These are phyloP conservation scores for Harpagoxenus sublaevis DNA, from an alignment of 2,888 invertebrate species.

Conservation along the genomic window DNA sequence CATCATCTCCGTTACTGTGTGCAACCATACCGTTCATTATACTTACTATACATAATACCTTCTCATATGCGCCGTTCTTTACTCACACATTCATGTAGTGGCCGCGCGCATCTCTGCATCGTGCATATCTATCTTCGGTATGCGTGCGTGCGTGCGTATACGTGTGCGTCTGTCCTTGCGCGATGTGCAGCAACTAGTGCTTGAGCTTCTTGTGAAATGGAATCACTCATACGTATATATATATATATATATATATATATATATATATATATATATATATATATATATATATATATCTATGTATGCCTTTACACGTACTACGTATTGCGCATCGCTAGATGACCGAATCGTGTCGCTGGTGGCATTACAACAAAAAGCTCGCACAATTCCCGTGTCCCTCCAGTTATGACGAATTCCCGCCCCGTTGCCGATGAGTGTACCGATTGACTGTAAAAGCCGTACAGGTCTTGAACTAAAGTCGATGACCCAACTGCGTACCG, in stretches of 20 bases:
- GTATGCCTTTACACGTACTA: constrained; percentile 36
- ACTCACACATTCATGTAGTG: constrained; percentile 73
- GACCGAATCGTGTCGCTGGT: constrained; percentile 62
- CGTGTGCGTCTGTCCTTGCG: constrained; percentile 55
- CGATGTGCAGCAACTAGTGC: constrained; percentile 74
- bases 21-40: constrained; percentile 57
- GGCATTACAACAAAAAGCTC: constrained; percentile 57
- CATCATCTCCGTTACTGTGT: constrained; percentile 61
- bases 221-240: constrained; percentile 5
- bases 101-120: constrained; percentile 74
- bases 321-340: constrained; percentile 65
- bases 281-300: not conserved
- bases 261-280: too few relatives aligned
- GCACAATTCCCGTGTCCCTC: constrained; percentile 24
- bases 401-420: constrained; percentile 33
- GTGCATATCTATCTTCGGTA: constrained; percentile 63
- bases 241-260: too few relatives aligned
- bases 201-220: constrained; percentile 70
- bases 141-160: constrained; percentile 62
- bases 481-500: constrained; percentile 34
- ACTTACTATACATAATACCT: constrained; percentile 33
- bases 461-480: constrained; percentile 30
- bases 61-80: constrained; percentile 70
- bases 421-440: constrained; percentile 22
- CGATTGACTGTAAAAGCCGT: constrained; percentile 43